Conservation (phyloP, 2,113 vertebrate genomes). For the Cyanoliseus patagonus region DNA sequence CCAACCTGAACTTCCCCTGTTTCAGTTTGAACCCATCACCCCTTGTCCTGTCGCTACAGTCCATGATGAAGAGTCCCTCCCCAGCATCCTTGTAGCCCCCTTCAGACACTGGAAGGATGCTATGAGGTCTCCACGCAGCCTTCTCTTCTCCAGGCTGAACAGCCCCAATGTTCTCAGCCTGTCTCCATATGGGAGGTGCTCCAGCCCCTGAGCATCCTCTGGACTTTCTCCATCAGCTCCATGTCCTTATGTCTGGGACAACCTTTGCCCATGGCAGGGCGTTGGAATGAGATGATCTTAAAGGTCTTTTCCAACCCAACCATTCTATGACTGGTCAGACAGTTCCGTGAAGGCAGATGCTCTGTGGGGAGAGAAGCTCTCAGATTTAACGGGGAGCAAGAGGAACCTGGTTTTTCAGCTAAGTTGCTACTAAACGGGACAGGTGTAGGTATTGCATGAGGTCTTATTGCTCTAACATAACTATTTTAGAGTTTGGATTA, state of each 20-base stretch:
- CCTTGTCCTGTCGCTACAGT: too few species aligned
- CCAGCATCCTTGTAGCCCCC: too few species aligned
- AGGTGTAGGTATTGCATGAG: neutral
- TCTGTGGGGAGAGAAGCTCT: neutral
- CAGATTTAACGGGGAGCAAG: neutral
- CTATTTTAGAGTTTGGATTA: neutral
- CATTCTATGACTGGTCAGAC: neutral
- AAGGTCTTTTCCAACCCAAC: neutral
- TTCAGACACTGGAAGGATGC: too few species aligned
- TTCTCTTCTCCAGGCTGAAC: neutral
- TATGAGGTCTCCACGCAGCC: too few species aligned
- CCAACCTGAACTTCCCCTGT: too few species aligned
- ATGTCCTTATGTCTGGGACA: neutral
- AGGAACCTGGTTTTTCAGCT: neutral
- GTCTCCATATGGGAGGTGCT: rapidly evolving
- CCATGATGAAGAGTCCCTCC: too few species aligned
- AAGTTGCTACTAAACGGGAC: neutral
- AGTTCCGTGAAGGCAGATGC: neutral
- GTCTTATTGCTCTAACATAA: neutral
- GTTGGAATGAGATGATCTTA: neutral
- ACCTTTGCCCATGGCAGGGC: neutral
- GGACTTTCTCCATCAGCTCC: neutral
- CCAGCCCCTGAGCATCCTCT: neutral
- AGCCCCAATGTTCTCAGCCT: neutral
- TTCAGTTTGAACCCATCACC: too few species aligned